phyloP scores from a whole-genome alignment of 2,113 vertebrate genomes.

The Lasiurus cinereus region DNA sequence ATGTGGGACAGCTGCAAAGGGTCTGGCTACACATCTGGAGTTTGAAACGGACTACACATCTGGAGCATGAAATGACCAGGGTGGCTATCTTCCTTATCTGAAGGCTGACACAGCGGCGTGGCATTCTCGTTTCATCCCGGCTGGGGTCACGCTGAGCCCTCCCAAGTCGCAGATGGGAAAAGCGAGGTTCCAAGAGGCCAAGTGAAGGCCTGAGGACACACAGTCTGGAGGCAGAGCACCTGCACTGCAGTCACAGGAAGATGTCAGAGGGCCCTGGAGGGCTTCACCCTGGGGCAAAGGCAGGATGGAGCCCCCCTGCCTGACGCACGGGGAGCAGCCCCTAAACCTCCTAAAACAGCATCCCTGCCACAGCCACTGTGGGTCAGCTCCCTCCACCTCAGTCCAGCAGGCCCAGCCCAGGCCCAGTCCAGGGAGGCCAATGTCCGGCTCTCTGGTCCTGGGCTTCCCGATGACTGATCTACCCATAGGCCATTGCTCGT shows the following conservation, averaged over 20 bases:
- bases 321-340: neutral
- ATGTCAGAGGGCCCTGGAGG: too few species aligned
- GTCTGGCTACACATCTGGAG: neutral
- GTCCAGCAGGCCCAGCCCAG: neutral
- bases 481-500: neutral
- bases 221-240: neutral
- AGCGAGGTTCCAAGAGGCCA: neutral
- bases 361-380: fast-evolving
- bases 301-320: neutral
- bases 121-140: neutral
- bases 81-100: neutral
- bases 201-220: neutral
- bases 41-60: neutral
- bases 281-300: neutral
- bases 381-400: neutral
- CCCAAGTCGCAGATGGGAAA: neutral
- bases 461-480: neutral
- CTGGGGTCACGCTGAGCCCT: neutral
- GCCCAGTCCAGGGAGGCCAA: neutral
- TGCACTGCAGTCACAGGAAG: neutral
- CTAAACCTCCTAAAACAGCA: neutral
- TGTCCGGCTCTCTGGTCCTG: neutral
- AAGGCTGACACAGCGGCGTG: too few species aligned
- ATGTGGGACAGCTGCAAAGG: fast-evolving
- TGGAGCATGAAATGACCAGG: neutral